Evolutionary conservation across 2,797 vertebrate species (phyloP).

Genomic region (Sciaenops ocellatus): DNA sequence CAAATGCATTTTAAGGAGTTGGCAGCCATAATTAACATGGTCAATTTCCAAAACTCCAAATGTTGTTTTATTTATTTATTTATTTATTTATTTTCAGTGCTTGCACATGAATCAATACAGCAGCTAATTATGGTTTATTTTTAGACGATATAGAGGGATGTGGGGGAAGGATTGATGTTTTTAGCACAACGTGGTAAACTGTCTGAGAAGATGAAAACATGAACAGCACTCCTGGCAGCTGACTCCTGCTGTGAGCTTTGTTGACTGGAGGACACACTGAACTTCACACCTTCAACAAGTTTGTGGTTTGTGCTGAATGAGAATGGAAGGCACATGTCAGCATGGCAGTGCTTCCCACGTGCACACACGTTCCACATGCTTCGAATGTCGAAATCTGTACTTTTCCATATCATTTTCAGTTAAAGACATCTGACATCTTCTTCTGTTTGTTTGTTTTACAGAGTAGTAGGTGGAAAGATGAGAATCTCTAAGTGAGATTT

Average conservation of each 20-base stretch:
- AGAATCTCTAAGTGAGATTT: too few species aligned
- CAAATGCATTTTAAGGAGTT: constrained; percentile 76
- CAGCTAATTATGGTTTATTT: constrained; percentile 48
- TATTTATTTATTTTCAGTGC: neutral
- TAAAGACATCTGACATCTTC: too few species aligned
- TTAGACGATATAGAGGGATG: constrained; percentile 26
- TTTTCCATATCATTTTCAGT: neutral
- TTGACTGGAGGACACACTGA: constrained; percentile 10
- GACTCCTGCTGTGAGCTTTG: constrained; percentile 18
- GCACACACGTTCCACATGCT: neutral
- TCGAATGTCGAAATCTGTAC: neutral
- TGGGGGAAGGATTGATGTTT: neutral
- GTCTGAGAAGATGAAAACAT: constrained; percentile 19
- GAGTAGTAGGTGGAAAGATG: too few species aligned
- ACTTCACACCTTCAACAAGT: constrained; percentile 6
- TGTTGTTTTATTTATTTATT: constrained; percentile 34
- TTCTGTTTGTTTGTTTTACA: too few species aligned
- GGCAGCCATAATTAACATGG: constrained; percentile 63
- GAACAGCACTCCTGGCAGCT: neutral
- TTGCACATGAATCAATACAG: constrained; percentile 35
- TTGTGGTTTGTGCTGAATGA: neutral
- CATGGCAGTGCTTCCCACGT: neutral
- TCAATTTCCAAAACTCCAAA: constrained; percentile 66
- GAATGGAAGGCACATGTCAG: neutral
- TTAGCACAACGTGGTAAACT: constrained; percentile 35